phyloP scores from a whole-genome alignment of 2,797 vertebrate species.

The Notoglanidium macrostoma region DNA sequence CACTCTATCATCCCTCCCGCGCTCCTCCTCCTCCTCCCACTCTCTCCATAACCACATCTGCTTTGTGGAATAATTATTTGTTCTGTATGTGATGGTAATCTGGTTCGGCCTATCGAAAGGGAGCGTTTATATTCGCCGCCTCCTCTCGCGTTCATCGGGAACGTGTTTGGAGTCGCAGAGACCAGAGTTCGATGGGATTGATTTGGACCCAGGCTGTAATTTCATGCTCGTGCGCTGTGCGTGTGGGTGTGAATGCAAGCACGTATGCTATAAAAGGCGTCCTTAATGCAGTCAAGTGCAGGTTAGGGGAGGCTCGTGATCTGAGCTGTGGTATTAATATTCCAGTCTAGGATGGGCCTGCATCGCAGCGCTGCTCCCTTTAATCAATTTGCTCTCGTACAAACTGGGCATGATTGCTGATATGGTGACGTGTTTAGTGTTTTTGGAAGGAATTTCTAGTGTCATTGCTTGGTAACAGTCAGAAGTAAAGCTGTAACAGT shows the following conservation, averaged over 20 bases:
- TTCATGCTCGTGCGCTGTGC: slow-evolving; percentile 24
- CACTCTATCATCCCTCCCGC: slow-evolving; percentile 8
- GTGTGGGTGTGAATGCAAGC: not conserved
- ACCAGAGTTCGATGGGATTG: slow-evolving; percentile 31
- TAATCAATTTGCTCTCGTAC: not conserved
- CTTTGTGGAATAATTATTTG: slow-evolving; percentile 32
- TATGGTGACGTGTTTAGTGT: not conserved
- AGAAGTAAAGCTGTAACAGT: not conserved
- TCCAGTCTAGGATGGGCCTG: not conserved
- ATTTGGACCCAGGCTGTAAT: slow-evolving; percentile 34
- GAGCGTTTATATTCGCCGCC: not conserved
- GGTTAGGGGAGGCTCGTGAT: not conserved
- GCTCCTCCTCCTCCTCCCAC: too few relatives aligned
- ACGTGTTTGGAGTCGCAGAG: slow-evolving; percentile 9
- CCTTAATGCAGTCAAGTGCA: slow-evolving; percentile 24
- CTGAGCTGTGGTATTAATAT: slow-evolving; percentile 4
- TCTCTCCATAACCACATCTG: not conserved
- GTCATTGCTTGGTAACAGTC: not conserved
- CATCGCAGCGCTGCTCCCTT: not conserved
- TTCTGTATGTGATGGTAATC: not conserved
- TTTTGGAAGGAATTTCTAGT: not conserved
- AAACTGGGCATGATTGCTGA: not conserved
- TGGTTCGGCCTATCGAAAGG: slow-evolving; percentile 10
- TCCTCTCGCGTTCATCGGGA: not conserved
- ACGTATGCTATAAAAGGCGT: slow-evolving; percentile 4